Percentiles rank a stretch among this genome's conserved stretches.
Conservation (phyloP, 2,797 vertebrate species). For the Valencia hispanica region DNA sequence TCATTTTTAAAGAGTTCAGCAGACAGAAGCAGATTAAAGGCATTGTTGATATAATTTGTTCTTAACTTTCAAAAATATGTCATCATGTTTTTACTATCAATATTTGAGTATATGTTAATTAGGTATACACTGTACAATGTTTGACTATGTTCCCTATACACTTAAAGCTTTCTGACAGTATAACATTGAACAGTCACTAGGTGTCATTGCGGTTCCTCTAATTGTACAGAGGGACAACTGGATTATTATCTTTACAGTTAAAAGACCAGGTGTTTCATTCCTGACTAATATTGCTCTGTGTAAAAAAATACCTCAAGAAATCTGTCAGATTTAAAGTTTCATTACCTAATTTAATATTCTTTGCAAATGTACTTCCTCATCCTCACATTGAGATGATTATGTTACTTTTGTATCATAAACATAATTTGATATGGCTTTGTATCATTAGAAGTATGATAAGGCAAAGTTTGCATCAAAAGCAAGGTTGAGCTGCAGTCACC, state of each 20-base stretch:
- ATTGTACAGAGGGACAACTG: not conserved
- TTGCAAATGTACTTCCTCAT: not conserved
- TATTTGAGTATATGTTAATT: not conserved
- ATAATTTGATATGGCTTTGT: not conserved
- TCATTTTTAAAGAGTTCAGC: not conserved
- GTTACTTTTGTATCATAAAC: not conserved
- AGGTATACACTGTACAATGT: not conserved
- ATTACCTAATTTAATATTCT: not conserved
- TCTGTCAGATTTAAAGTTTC: not conserved
- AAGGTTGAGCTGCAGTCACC: not conserved
- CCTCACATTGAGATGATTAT: not conserved
- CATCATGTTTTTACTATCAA: not conserved
- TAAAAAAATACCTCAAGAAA: no score
- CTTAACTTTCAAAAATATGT: no score
- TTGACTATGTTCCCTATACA: not conserved
- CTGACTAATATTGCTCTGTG: not conserved
- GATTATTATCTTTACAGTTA: not conserved
- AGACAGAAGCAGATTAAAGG: not conserved
- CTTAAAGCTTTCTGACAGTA: not conserved
- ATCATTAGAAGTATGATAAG: not conserved
- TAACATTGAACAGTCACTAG: slow-evolving; percentile 47
- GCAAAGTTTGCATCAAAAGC: not conserved
- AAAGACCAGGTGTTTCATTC: not conserved
- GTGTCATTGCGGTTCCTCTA: slow-evolving; percentile 57
- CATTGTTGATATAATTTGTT: no score